Percentiles rank a stretch among this genome's conserved stretches.
phyloP scores from a whole-genome alignment of 2,113 vertebrate species.

The Panthera tigris region DNA sequence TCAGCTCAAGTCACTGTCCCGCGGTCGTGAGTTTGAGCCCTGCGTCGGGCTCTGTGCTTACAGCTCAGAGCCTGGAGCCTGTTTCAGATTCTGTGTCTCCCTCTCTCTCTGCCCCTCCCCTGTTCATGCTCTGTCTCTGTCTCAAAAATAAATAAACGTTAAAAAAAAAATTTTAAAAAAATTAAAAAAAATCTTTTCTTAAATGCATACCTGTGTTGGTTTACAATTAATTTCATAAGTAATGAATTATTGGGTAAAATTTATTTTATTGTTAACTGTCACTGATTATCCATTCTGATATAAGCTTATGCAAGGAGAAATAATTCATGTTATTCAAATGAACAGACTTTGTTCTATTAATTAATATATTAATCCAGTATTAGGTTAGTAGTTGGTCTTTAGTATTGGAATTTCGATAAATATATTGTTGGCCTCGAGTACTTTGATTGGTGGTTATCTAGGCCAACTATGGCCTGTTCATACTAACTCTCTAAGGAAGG shows the following conservation, averaged over 20 bases:
- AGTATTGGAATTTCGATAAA: not conserved
- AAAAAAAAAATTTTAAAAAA: no score
- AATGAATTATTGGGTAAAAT: not conserved
- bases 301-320: not conserved
- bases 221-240: not conserved
- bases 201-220: not conserved
- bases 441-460: not conserved
- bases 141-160: no score
- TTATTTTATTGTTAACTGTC: not conserved
- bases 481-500: not conserved
- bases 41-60: no score
- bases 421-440: not conserved
- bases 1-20: no score
- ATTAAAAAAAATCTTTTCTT: no score
- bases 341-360: slow-evolving; percentile 2
- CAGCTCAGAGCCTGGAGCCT: no score
- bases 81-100: no score
- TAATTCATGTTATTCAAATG: slow-evolving; percentile 30
- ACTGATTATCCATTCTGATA: not conserved
- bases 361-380: not conserved
- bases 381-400: not conserved
- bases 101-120: no score
- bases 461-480: not conserved
- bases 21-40: no score
- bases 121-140: no score